These are phyloP conservation scores for Clistopyga incitator DNA, from an alignment of 2,888 invertebrate genomes.

Conservation along the genomic window DNA sequence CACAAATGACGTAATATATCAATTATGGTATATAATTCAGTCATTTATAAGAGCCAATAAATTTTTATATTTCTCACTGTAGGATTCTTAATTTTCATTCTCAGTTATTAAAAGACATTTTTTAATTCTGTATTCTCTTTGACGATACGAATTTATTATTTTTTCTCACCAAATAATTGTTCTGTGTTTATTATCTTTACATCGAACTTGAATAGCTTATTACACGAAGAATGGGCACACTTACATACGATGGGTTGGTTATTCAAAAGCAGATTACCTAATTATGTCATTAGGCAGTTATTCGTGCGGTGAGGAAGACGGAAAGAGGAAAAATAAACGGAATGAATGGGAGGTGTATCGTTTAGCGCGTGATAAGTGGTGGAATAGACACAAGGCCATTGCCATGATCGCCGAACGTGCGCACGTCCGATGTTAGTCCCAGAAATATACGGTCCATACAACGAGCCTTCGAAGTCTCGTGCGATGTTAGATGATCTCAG, in stretches of 20 bases:
- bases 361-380: slow-evolving; percentile 61
- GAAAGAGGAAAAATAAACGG: slow-evolving; percentile 30
- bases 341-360: slow-evolving; percentile 40
- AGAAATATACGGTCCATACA: slow-evolving; percentile 35
- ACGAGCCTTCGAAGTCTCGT: slow-evolving; percentile 49
- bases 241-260: neutral
- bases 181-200: neutral
- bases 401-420: slow-evolving; percentile 60
- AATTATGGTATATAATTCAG: too few species aligned
- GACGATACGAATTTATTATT: neutral
- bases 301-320: slow-evolving; percentile 23
- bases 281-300: slow-evolving; percentile 32
- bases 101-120: neutral
- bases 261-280: slow-evolving; percentile 14
- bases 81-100: too few species aligned
- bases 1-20: too few species aligned
- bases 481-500: slow-evolving; percentile 66
- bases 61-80: too few species aligned
- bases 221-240: neutral
- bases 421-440: slow-evolving; percentile 44
- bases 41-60: too few species aligned
- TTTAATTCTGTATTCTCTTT: neutral
- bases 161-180: neutral
- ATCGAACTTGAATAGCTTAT: neutral
- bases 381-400: slow-evolving; percentile 65